These are phyloP conservation scores for Eupithecia vulgata DNA, from an alignment of 2,888 invertebrate species.

Conservation along the genomic window DNA sequence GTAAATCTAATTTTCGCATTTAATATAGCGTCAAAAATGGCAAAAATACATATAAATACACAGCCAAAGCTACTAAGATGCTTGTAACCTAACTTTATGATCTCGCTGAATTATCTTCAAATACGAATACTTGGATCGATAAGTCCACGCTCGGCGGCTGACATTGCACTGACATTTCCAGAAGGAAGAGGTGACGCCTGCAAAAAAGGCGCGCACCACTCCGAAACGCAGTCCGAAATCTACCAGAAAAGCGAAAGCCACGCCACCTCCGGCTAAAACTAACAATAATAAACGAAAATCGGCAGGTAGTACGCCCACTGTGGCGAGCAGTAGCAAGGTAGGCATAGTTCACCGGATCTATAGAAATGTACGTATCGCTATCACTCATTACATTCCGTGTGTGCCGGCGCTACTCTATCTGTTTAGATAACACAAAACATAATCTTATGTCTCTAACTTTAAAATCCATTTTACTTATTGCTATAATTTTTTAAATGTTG, in stretches of 20 bases:
- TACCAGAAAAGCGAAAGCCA: conserved; percentile 59
- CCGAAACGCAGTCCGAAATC: conserved; percentile 75
- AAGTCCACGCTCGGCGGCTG: conserved; percentile 1
- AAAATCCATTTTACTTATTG: neutral
- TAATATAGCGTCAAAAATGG: neutral
- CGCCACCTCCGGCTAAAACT: conserved; percentile 47
- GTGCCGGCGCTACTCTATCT: conserved; percentile 47
- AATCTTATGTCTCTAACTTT: neutral
- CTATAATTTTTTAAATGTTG: neutral
- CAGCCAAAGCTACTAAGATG: neutral
- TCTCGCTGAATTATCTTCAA: neutral
- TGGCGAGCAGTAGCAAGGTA: conserved; percentile 81
- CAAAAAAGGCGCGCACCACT: conserved; percentile 69
- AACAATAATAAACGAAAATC: conserved; percentile 68
- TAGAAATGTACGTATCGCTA: conserved; percentile 84
- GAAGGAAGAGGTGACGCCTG: conserved; percentile 67
- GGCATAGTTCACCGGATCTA: conserved; percentile 85
- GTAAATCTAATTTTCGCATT: neutral
- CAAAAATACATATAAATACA: neutral
- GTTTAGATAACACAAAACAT: conserved; percentile 21
- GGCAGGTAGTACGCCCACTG: conserved; percentile 76
- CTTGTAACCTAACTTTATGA: neutral
- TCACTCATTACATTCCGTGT: conserved; percentile 74
- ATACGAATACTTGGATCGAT: neutral
- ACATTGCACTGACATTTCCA: conserved; percentile 43